Percentiles rank a stretch among this genome's conserved stretches.
These are phyloP conservation scores for Brachyistius frenatus DNA, from an alignment of 2,113 vertebrate genomes.

Conservation along the genomic window DNA sequence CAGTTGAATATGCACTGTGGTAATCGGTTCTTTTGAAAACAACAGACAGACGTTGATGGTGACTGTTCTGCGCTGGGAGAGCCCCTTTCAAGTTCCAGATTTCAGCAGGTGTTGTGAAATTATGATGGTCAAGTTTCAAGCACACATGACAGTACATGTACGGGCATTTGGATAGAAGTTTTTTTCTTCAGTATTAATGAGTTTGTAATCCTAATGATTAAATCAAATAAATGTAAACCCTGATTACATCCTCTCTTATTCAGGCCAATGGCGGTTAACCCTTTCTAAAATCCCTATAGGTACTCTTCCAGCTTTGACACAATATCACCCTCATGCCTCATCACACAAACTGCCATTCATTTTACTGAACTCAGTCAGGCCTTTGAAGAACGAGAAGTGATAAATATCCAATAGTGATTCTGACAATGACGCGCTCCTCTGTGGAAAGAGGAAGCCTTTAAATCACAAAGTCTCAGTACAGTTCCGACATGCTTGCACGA, in stretches of 20 bases:
- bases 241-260: too few relatives aligned
- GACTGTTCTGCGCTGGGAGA: not conserved
- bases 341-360: slow-evolving; percentile 23
- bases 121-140: not conserved
- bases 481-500: slow-evolving; percentile 11
- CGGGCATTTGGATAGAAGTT: not conserved
- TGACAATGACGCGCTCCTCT: slow-evolving; percentile 37
- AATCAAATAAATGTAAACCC: not conserved
- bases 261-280: too few relatives aligned
- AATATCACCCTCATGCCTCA: not conserved
- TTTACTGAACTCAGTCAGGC: slow-evolving; percentile 18
- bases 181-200: not conserved
- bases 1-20: slow-evolving; percentile 8
- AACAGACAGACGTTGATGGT: slow-evolving; percentile 25
- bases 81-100: slow-evolving; percentile 9
- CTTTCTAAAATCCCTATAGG: too few relatives aligned
- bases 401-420: slow-evolving; percentile 35
- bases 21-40: slow-evolving; percentile 6
- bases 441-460: slow-evolving; percentile 69
- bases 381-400: slow-evolving; percentile 63
- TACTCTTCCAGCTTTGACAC: not conserved
- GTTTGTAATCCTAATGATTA: not conserved
- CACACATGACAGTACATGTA: not conserved
- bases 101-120: slow-evolving; percentile 14
- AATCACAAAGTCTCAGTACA: not conserved